A percentile compares a stretch with the other conserved stretches of the same genome.
Evolutionary conservation across 1,140 invertebrate genomes (phyloP).

Genomic region (Andrena cerasifolii): DNA sequence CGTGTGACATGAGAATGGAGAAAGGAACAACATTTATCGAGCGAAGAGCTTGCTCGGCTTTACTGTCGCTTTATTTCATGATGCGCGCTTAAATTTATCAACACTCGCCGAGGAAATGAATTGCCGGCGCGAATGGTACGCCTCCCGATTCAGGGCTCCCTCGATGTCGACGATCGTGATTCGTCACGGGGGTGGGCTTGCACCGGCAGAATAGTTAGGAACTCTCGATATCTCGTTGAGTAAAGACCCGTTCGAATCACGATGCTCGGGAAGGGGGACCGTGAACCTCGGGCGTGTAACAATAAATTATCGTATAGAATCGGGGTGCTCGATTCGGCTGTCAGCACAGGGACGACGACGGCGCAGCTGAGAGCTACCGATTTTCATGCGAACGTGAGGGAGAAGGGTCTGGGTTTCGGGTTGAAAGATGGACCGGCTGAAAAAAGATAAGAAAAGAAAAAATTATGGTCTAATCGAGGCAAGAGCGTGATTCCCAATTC

Average conservation of each 20-base stretch:
- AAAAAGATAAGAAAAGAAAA: conserved; percentile 83
- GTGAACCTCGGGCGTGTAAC: conserved; percentile 36
- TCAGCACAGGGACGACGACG: conserved; percentile 67
- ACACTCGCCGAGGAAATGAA: conserved; percentile 43
- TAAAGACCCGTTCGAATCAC: conserved; percentile 1
- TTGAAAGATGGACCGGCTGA: conserved; percentile 86
- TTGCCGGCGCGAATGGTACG: conserved; percentile 17
- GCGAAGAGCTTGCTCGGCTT: conserved; percentile 47
- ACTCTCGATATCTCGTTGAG: neutral
- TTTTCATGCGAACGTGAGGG: conserved; percentile 83
- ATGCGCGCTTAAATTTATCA: conserved; percentile 42
- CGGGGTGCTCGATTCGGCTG: conserved; percentile 59
- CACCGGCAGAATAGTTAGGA: too few species aligned
- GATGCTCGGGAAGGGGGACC: conserved; percentile 34
- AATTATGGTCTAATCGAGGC: conserved; percentile 65
- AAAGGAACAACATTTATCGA: conserved; percentile 36
- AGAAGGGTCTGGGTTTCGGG: conserved; percentile 85
- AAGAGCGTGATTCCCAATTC: neutral
- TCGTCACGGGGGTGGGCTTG: too few species aligned
- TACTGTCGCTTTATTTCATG: conserved; percentile 52
- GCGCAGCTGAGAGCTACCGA: conserved; percentile 81
- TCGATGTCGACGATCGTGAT: conserved; percentile 12
- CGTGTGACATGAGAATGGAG: conserved; percentile 17
- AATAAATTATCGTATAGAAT: conserved; percentile 47
- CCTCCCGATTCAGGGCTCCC: conserved; percentile 35